These are phyloP conservation scores for Decapterus maruadsi DNA, from an alignment of 2,797 vertebrate genomes.

Conservation along the genomic window DNA sequence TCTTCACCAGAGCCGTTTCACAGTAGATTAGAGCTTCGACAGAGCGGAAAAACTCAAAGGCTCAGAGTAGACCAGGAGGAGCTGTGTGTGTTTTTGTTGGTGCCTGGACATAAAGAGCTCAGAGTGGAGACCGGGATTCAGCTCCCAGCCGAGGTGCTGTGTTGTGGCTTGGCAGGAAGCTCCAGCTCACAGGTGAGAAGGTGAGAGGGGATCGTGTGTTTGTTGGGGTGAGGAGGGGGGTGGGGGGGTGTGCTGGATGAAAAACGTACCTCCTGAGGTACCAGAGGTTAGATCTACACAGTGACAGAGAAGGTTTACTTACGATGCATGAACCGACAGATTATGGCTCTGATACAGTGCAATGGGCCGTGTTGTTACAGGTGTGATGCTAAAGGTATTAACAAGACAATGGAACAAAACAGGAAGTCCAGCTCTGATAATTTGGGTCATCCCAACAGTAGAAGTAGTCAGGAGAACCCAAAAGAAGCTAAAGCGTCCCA, in stretches of 20 bases:
- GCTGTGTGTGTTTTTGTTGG: slow-evolving; percentile 33
- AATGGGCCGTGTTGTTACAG: too few relatives aligned
- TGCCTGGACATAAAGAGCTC: background rate
- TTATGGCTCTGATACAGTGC: too few relatives aligned
- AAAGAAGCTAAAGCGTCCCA: too few relatives aligned
- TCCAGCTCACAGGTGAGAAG: slow-evolving; percentile 18
- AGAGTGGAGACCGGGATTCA: slow-evolving; percentile 2
- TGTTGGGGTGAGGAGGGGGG: background rate
- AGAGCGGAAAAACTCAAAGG: slow-evolving; percentile 43
- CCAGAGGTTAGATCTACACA: background rate
- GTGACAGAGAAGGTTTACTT: background rate
- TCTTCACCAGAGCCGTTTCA: slow-evolving; percentile 34
- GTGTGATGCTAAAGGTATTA: too few relatives aligned
- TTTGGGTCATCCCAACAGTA: too few relatives aligned
- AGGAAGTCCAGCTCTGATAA: background rate
- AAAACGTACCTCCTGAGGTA: background rate
- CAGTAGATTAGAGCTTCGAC: slow-evolving; percentile 42
- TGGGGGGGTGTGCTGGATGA: background rate
- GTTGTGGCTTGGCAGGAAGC: slow-evolving; percentile 15
- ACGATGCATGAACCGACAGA: background rate
- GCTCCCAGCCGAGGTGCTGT: slow-evolving; percentile 29
- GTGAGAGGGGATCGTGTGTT: slow-evolving; percentile 9
- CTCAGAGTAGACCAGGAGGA: background rate
- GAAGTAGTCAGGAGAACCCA: too few relatives aligned
- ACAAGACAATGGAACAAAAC: too few relatives aligned